phyloP scores from a whole-genome alignment of 2,888 invertebrate genomes.

The Oithona nana region DNA sequence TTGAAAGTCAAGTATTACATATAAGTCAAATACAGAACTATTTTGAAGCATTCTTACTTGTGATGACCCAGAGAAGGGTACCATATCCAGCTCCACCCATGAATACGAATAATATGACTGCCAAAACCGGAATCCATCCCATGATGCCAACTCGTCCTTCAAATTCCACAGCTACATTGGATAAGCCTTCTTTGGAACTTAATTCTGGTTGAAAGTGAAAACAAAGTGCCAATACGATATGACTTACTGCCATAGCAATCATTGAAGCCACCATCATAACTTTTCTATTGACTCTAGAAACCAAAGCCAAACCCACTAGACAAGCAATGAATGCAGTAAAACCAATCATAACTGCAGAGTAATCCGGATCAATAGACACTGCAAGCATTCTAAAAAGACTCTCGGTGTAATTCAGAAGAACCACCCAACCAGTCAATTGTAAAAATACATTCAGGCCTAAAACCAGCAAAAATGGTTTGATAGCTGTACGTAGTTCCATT shows the following conservation, averaged over 20 bases:
- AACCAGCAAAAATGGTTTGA: slow-evolving; percentile 12
- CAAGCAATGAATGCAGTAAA: slow-evolving; percentile 26
- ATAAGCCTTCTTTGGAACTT: too few relatives aligned
- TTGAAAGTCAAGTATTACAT: background rate
- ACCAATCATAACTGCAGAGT: slow-evolving; percentile 23
- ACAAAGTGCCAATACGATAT: slow-evolving; percentile 7
- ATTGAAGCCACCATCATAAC: slow-evolving; percentile 9
- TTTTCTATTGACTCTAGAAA: slow-evolving; percentile 10
- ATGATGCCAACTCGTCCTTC: background rate
- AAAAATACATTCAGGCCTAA: slow-evolving; percentile 7
- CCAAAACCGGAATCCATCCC: slow-evolving; percentile 14
- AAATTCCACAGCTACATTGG: background rate
- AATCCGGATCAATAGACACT: slow-evolving; percentile 18
- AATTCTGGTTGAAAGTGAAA: background rate
- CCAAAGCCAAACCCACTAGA: background rate
- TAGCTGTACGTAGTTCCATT: background rate
- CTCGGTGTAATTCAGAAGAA: slow-evolving; percentile 29
- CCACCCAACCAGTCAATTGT: slow-evolving; percentile 11
- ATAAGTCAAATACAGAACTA: background rate
- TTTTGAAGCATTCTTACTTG: background rate
- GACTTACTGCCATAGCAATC: slow-evolving; percentile 2
- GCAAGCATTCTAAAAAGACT: slow-evolving; percentile 26
- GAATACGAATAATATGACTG: slow-evolving; percentile 9
- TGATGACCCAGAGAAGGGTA: slow-evolving; percentile 16
- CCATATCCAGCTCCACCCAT: slow-evolving; percentile 13